phyloP scores from a whole-genome alignment of 2,113 vertebrate genomes.

The Coryphaenoides rupestris region DNA sequence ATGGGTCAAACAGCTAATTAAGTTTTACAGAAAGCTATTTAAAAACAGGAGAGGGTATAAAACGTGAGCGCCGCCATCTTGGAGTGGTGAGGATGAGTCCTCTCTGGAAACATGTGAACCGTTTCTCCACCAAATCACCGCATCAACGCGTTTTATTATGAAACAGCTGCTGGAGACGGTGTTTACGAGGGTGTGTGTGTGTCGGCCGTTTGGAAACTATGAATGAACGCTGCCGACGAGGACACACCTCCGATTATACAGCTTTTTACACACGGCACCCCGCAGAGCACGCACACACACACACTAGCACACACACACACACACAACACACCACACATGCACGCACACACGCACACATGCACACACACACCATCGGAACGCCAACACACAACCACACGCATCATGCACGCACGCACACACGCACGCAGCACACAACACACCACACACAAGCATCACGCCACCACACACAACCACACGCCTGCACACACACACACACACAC shows the following conservation, averaged over 20 bases:
- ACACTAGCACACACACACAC: too few relatives aligned
- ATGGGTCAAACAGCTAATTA: too few relatives aligned
- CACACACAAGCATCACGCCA: background rate
- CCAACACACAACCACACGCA: background rate
- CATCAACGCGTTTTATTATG: too few relatives aligned
- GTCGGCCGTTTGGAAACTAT: background rate
- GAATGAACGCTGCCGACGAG: background rate
- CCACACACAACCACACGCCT: background rate
- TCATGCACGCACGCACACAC: background rate
- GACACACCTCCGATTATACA: background rate
- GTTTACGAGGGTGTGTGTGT: background rate
- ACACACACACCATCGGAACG: background rate
- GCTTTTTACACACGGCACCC: background rate
- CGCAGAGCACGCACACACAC: too few relatives aligned
- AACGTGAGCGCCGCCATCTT: too few relatives aligned
- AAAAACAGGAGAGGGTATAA: too few relatives aligned
- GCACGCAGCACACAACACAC: background rate
- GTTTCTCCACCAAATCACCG: too few relatives aligned
- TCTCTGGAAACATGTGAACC: too few relatives aligned
- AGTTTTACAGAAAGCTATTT: too few relatives aligned
- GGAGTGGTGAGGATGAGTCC: too few relatives aligned
- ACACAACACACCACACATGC: background rate
- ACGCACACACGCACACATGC: background rate
- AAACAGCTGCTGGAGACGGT: too few relatives aligned
- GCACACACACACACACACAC: too few relatives aligned